These are phyloP conservation scores for Cephus nigrinus DNA, from an alignment of 2,888 invertebrate genomes.

Conservation along the genomic window DNA sequence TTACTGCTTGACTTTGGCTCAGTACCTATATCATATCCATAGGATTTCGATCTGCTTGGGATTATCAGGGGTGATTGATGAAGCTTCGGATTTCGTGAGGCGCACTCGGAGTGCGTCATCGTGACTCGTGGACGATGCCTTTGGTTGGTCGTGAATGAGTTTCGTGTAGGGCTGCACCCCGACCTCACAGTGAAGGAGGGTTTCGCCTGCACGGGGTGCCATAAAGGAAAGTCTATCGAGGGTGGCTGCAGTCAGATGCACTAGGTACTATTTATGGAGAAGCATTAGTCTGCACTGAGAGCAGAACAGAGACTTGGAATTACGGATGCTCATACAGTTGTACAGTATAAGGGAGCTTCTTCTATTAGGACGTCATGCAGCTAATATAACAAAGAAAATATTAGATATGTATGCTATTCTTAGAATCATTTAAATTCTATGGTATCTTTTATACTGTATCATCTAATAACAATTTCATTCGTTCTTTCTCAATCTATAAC, in stretches of 20 bases:
- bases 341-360: not conserved
- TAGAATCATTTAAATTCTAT: not conserved
- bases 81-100: not conserved
- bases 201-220: not conserved
- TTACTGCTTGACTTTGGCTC: not conserved
- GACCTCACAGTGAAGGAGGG: not conserved
- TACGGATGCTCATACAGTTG: not conserved
- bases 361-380: not conserved
- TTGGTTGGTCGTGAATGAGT: not conserved
- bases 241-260: not conserved
- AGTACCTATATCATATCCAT: not conserved
- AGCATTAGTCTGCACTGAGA: not conserved
- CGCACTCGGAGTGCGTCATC: not conserved
- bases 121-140: not conserved
- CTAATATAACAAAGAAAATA: not conserved
- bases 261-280: constrained; percentile 1
- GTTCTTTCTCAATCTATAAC: not conserved
- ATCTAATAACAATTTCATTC: not conserved
- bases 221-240: not conserved
- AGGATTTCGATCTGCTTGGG: not conserved
- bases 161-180: not conserved
- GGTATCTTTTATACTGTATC: not conserved
- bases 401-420: not conserved
- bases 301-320: not conserved
- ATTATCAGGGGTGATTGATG: constrained; percentile 1